These are phyloP conservation scores for Teleogryllus occipitalis DNA, from an alignment of 1,140 invertebrate genomes.

Conservation along the genomic window DNA sequence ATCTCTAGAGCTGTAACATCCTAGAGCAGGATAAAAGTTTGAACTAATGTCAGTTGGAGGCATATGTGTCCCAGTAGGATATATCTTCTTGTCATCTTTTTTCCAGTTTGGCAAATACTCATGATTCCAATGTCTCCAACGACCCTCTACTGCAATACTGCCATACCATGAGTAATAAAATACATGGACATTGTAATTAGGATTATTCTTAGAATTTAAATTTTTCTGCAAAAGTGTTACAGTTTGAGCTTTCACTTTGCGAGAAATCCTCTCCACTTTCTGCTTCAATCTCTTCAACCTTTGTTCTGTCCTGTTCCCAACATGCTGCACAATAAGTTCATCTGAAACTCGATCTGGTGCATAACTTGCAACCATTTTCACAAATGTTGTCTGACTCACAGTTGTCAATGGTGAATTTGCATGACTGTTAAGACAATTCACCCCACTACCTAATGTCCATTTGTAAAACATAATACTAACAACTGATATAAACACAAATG, in stretches of 20 bases:
- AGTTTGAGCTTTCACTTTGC: constrained; percentile 22
- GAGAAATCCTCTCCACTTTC: constrained; percentile 26
- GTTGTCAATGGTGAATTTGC: not conserved
- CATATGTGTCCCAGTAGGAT: constrained; percentile 37
- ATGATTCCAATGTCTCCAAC: constrained; percentile 43
- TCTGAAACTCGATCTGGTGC: not conserved
- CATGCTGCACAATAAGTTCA: not conserved
- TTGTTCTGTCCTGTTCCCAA: constrained; percentile 22
- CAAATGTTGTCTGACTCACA: not conserved
- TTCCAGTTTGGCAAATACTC: constrained; percentile 40
- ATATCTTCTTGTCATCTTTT: constrained; percentile 37
- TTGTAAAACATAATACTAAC: constrained; percentile 17
- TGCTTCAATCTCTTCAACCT: constrained; percentile 24
- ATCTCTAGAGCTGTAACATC: constrained; percentile 43
- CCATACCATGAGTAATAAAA: constrained; percentile 46
- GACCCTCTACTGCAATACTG: constrained; percentile 36
- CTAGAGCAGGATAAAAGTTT: constrained; percentile 41
- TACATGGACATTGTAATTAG: constrained; percentile 41
- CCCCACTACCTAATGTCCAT: constrained; percentile 14
- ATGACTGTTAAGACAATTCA: constrained; percentile 13
- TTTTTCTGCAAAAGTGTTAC: constrained; percentile 15
- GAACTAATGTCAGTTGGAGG: constrained; percentile 41
- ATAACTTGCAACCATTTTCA: not conserved
- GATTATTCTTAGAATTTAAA: constrained; percentile 21
- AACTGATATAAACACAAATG: constrained; percentile 7